Evolutionary conservation across 2,888 invertebrate species (phyloP), one percentile per base, ranked within the genome.

Genomic region (Heliconius cydno): DNA sequence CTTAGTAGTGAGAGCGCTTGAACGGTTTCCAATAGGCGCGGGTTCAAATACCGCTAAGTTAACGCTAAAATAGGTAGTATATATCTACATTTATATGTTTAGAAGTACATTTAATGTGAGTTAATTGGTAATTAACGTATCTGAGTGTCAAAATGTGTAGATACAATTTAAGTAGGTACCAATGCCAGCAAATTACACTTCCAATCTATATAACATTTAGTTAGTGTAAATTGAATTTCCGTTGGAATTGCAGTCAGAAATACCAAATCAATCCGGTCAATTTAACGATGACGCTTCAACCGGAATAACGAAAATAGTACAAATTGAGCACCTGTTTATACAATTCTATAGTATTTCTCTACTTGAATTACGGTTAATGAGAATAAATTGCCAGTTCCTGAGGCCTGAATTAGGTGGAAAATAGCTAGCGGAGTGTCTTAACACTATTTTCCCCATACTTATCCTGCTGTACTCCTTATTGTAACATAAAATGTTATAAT

Each of bases 171-270:
- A 28, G n/a, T n/a, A n/a, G n/a, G 70, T 70, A 41, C 46, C 15
- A 65, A 70, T 70, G 19, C 28, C 25, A 41, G 28, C 52, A 76
- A 66, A 76, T 67, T 76, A 79, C 57, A 79, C 68, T 73, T 60
- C 60, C 70, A 78, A 84, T 84, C 82, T 65, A 63, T 65, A 75
- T 65, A 84, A 84, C 83, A 82, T 84, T 82, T 85, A 85, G 84
- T 85, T 82, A 85, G 81, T 84, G 86, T 84, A 86, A 86, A 87
- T 88, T 88, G 88, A 90, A 90, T 82, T 91, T 88, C 87, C 87
- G 86, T 85, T 86, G 87, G 89, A 89, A 91, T 89, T 89, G 90
- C 90, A 90, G 87, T 88, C 88, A 91, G 92, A 91, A 92, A 92
- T 91, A 89, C 88, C 88, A 87, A 90, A 90, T 92, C 89, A 91